These are phyloP conservation scores for Mormyrus lacerda DNA, from an alignment of 2,113 vertebrate species.

Conservation along the genomic window DNA sequence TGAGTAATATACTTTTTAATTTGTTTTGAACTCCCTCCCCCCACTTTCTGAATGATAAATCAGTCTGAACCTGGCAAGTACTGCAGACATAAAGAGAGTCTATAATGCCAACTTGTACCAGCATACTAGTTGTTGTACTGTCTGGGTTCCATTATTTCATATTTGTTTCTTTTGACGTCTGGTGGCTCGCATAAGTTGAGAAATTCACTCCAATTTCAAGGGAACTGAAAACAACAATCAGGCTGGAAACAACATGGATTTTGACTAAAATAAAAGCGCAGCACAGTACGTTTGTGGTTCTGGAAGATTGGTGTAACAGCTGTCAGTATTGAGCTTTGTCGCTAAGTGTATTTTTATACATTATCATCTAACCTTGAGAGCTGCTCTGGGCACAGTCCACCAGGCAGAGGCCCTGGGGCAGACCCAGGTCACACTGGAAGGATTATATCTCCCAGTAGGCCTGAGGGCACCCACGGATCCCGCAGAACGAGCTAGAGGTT, in stretches of 20 bases:
- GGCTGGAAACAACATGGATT: neutral
- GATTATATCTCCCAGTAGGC: neutral
- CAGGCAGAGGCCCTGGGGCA: neutral
- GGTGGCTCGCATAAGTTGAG: neutral
- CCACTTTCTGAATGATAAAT: conserved; percentile 1
- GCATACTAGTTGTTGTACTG: neutral
- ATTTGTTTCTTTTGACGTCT: neutral
- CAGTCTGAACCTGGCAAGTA: neutral
- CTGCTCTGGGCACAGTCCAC: neutral
- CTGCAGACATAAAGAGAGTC: neutral
- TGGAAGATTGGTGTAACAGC: neutral
- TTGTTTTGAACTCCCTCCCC: neutral
- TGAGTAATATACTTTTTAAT: conserved; percentile 2
- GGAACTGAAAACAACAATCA: neutral
- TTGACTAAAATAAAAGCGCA: neutral
- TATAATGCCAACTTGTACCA: neutral
- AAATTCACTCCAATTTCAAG: neutral
- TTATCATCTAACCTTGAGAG: neutral
- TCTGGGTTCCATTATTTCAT: neutral
- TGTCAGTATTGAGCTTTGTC: neutral
- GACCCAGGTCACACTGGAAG: neutral
- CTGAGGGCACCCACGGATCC: neutral
- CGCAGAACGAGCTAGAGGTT: neutral
- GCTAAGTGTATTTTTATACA: neutral
- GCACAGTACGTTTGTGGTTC: neutral